Percentiles rank a stretch among this genome's conserved stretches.
Evolutionary conservation across 2,113 vertebrate genomes (phyloP).

Genomic region (Thryonomys swinderianus): DNA sequence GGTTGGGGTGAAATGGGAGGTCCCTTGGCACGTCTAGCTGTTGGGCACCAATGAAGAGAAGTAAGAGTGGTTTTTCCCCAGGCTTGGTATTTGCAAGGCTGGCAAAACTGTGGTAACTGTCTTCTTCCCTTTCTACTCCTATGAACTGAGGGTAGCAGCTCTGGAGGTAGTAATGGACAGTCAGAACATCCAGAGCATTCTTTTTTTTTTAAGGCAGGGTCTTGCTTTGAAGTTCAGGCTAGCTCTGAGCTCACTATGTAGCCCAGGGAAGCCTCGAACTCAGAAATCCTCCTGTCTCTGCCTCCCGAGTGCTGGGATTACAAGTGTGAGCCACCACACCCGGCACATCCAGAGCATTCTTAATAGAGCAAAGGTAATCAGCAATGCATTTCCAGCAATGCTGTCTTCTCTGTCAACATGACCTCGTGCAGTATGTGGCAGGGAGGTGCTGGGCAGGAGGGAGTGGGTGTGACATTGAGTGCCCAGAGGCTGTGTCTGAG

Average conservation of each 20-base stretch:
- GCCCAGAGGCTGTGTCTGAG: not conserved
- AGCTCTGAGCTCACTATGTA: no score
- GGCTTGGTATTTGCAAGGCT: not conserved
- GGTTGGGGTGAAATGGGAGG: not conserved
- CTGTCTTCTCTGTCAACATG: not conserved
- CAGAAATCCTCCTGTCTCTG: no score
- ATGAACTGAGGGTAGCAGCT: fast-evolving
- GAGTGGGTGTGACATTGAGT: fast-evolving
- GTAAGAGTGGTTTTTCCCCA: fast-evolving
- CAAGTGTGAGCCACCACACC: no score
- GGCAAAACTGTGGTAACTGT: not conserved
- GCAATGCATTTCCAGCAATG: not conserved
- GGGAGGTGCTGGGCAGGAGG: not conserved
- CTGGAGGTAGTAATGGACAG: not conserved
- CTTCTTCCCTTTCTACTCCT: not conserved
- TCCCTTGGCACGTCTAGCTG: fast-evolving
- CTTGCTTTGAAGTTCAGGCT: no score
- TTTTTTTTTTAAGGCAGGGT: no score
- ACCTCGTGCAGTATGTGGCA: not conserved
- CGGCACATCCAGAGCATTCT: not conserved
- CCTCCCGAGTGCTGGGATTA: no score
- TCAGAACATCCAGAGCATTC: not conserved
- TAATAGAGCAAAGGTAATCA: not conserved
- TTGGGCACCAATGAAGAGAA: fast-evolving
- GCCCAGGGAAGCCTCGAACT: no score